Evolutionary conservation across 2,797 vertebrate species (phyloP), one percentile per base, ranked within the genome.

Genomic region (Poecile montanus): DNA sequence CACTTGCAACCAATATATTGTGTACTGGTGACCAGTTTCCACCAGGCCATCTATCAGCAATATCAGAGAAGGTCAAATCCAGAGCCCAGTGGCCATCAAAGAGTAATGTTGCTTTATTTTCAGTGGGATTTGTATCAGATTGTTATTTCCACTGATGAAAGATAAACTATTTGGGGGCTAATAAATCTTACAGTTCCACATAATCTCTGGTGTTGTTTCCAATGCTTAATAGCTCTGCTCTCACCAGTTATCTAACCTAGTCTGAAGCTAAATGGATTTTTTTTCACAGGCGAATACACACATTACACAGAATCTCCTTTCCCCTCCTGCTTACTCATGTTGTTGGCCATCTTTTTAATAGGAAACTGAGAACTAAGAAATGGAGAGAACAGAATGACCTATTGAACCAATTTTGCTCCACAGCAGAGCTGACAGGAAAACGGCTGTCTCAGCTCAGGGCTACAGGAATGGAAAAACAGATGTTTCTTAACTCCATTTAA

Each of bases 381-480:
- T 34, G 4, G 73, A 95, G 82, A 88, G 85, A 94, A 91, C 47
- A 78, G 67, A 82, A 80, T 83, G 94, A 94, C 94, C 96, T 96
- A 54, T 92, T 94, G 96, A 96, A 94, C 95, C 42, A 63, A 63
- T 94, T 94, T 71, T 11, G 4, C 76, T 95, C 51, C 63, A 57
- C 18, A 2, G 70, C 60, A 77, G 42, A 91, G 88, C 71, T 94
- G 84, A 87, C 80, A 95, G 94, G 89, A 96, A 93, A 90, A 91
- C 5, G 4, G 48, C 80, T 27, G 75, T 75, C 79, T 94, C 58
- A 78, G 75, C 48, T 83, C 77, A 72, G 44, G n/a, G 19, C 91
- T 94, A 72, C 62, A 81, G 94, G 84, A 94, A 91, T 1, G 5
- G 78, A 94, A 96, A 96, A 85, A 11, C 94, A 96, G 95, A 95